Evolutionary conservation across 2,113 vertebrate genomes (phyloP).

Genomic region (Bubo blakistoni): DNA sequence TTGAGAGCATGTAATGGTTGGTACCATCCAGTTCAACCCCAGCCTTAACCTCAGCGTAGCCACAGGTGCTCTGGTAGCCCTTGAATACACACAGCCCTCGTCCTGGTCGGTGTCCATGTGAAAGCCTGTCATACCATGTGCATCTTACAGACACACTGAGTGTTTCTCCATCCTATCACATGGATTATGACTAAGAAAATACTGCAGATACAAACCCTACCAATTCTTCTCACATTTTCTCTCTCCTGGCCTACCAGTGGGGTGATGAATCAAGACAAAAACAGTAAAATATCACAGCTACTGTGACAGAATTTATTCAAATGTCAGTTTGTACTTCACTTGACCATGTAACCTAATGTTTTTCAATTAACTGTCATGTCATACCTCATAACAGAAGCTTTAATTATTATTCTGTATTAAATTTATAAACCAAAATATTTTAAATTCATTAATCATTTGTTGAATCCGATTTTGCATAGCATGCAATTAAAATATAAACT

Average conservation of each 20-base stretch:
- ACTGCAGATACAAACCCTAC: not conserved
- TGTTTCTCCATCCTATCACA: not conserved
- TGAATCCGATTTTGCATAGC: not conserved
- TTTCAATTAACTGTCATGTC: not conserved
- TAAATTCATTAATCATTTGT: not conserved
- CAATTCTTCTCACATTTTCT: not conserved
- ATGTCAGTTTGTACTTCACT: not conserved
- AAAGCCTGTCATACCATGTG: not conserved
- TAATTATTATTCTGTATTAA: not conserved
- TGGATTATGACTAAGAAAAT: not conserved
- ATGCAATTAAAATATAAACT: not conserved
- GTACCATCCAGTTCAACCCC: not conserved
- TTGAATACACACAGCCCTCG: not conserved
- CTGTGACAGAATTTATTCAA: not conserved
- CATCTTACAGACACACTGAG: not conserved
- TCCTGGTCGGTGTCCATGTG: rapidly evolving
- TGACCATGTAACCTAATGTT: not conserved
- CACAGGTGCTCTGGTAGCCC: not conserved
- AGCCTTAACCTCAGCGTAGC: not conserved
- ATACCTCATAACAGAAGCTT: not conserved
- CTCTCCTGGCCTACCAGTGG: not conserved
- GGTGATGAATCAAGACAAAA: not conserved
- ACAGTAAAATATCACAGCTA: not conserved
- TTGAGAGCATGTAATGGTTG: not conserved
- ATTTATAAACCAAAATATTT: not conserved